A percentile compares a stretch with the other conserved stretches of the same genome.
Conservation (phyloP, 1,140 invertebrate genomes). For the Drosophila sulfurigaster region DNA sequence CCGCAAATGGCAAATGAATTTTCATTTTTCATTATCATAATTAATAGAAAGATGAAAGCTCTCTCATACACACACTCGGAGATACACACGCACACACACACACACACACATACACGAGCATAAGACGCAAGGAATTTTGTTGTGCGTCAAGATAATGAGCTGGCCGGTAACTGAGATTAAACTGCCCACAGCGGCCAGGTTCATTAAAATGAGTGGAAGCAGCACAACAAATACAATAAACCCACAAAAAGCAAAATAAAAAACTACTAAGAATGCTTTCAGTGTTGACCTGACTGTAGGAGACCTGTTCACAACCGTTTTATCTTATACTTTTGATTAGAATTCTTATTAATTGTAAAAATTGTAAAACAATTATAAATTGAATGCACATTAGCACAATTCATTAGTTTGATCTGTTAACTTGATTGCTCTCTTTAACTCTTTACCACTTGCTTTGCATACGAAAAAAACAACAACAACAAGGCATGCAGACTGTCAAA, state of each 20-base stretch:
- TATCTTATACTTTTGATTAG: too few species aligned
- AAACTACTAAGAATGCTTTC: neutral
- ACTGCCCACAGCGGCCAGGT: neutral
- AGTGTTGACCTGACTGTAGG: too few species aligned
- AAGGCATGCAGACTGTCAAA: too few species aligned
- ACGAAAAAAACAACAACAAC: too few species aligned
- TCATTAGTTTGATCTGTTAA: too few species aligned
- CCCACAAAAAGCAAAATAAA: neutral
- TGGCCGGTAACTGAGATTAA: neutral
- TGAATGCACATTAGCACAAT: too few species aligned
- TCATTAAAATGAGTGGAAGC: neutral
- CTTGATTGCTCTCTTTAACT: too few species aligned
- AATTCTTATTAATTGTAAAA: too few species aligned
- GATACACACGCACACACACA: neutral
- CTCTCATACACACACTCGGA: neutral
- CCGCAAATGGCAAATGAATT: constrained; percentile 77
- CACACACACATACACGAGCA: neutral
- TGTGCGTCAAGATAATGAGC: neutral
- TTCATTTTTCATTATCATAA: constrained; percentile 70
- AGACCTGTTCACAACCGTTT: too few species aligned
- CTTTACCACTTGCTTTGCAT: too few species aligned
- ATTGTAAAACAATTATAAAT: too few species aligned
- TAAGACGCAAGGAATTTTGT: neutral
- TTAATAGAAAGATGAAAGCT: constrained; percentile 61
- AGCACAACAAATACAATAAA: neutral